Conservation (phyloP, 2,888 invertebrate species). For the Apamea epomidion region DNA sequence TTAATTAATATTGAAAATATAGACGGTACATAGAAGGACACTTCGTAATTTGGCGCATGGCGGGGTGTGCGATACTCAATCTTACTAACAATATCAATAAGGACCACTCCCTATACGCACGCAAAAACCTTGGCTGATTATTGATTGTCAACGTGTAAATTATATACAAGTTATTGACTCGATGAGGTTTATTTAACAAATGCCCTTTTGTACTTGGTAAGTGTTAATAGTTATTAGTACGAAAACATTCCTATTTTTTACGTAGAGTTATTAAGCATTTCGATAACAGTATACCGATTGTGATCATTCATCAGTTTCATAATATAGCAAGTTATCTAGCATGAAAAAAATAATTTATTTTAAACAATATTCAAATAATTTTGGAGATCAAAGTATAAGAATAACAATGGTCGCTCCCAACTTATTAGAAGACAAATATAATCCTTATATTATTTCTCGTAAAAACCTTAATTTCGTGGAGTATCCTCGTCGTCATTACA, state of each 20-base stretch:
- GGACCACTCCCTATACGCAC: background rate
- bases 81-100: background rate
- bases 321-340: constrained; percentile 18
- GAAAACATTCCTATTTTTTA: constrained; percentile 52
- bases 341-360: constrained; percentile 3
- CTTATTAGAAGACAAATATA: constrained; percentile 22
- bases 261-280: constrained; percentile 15
- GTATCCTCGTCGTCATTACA: constrained; percentile 15
- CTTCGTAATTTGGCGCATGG: constrained; percentile 27
- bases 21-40: constrained; percentile 48
- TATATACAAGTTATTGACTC: constrained; percentile 14
- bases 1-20: constrained; percentile 20
- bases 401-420: constrained; percentile 32
- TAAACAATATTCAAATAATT: constrained; percentile 27
- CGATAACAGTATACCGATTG: constrained; percentile 1
- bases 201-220: constrained; percentile 55
- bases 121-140: background rate
- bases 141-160: constrained; percentile 3
- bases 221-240: constrained; percentile 48
- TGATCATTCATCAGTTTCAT: background rate
- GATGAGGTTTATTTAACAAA: constrained; percentile 10
- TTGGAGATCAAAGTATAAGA: constrained; percentile 51
- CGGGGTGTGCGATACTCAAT: constrained; percentile 3
- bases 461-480: constrained; percentile 25
- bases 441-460: constrained; percentile 36